Evolutionary conservation across 2,888 invertebrate genomes (phyloP).

Genomic region (Lumbricus terrestris): DNA sequence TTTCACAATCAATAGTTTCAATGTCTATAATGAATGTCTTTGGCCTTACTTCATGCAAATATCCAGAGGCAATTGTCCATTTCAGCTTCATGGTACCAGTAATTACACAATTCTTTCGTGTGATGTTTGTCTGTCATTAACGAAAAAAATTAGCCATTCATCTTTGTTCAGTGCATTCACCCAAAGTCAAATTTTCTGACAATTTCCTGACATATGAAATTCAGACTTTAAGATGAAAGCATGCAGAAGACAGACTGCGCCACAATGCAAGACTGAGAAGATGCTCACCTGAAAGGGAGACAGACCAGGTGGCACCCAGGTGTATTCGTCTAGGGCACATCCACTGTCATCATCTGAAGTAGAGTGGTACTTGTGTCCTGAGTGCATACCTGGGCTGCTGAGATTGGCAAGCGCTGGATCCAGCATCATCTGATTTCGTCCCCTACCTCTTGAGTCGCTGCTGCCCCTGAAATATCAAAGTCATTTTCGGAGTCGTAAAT

Average conservation of each 20-base stretch:
- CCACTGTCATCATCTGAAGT: conserved; percentile 95
- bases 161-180: neutral
- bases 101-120: neutral
- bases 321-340: conserved; percentile 94
- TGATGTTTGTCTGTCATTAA: neutral
- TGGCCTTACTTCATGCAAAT: neutral
- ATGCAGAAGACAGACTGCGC: neutral
- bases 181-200: neutral
- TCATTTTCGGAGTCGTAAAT: neutral
- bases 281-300: conserved; percentile 85
- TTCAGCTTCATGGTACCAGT: neutral
- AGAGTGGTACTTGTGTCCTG: conserved; percentile 23
- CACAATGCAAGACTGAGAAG: neutral
- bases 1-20: neutral
- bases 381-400: conserved; percentile 13
- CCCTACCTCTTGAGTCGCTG: neutral
- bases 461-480: neutral
- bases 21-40: neutral
- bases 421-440: neutral
- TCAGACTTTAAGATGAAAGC: neutral
- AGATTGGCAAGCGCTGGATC: neutral
- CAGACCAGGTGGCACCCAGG: conserved; percentile 94
- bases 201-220: neutral
- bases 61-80: neutral
- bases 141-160: neutral